Base-by-base conservation (phyloP, 2,797 vertebrate genomes). In the Natrix natrix region DNA sequence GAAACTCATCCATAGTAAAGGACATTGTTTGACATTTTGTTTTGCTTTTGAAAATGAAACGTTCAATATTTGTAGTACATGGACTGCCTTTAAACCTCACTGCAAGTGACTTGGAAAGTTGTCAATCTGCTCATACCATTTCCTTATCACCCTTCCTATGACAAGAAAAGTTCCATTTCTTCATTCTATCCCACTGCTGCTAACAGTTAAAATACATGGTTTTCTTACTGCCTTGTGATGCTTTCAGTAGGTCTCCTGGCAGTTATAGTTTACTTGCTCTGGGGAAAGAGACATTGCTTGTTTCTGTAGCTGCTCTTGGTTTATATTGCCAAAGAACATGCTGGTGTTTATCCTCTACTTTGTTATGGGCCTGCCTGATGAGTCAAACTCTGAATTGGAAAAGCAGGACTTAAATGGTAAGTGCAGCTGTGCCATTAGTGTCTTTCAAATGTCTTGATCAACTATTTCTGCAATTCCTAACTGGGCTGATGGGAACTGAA, bases 191-290 rank as follows among this genome's bases (percentile, higher is more conserved):
- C n/a, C 57, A 57, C 61, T 93, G 32, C 83, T 94, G 61, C 89
- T 83, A 87, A 56, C 90, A 94, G 56, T 94, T 96, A 89, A 91
- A 91, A 91, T 52, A 93, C 69, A 93, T 91, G 78, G 55, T 90
- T 96, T 96, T 94, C 92, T 89, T 92, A 63, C 91, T 93, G 90
- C 61, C 89, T 87, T 54, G 0, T 0, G 8, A 93, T 88, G 43
- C 78, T 95, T 95, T 95, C 93, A 93, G 69, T 93, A 95, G 86
- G 93, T 61, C 78, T 96, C 93, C 93, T 14, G 28, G 55, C 61
- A 93, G 60, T 56, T 56, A 17, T 3, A 59, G 87, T 88, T 60
- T 69, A 60, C 52, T 89, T 86, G 74, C 89, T 92, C 86, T 52
- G 0, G 5, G 69, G 86, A 22, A 89, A n/a, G 78, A 60, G 93